phyloP scores from a whole-genome alignment of 2,113 vertebrate species.

The Myrmecophaga tridactyla region DNA sequence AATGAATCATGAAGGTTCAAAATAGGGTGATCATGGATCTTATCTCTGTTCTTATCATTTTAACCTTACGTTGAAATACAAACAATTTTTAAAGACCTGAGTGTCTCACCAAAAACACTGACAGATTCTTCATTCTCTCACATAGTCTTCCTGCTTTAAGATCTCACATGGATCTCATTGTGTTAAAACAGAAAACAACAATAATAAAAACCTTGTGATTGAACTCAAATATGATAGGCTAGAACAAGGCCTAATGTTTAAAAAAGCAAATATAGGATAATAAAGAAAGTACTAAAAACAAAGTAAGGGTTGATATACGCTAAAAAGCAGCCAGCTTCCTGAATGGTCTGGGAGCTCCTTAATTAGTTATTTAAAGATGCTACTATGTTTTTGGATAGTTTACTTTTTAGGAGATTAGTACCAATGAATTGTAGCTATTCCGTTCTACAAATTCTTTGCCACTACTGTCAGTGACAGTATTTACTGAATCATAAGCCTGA shows the following conservation, averaged over 20 bases:
- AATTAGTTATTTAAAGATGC: constrained; percentile 43
- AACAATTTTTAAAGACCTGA: constrained; percentile 41
- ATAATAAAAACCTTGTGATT: constrained; percentile 57
- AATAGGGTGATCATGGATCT: constrained; percentile 39
- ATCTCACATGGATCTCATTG: constrained; percentile 55
- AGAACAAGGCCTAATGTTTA: constrained; percentile 62
- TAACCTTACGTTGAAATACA: constrained; percentile 41
- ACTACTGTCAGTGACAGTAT: background rate
- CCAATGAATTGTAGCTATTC: constrained; percentile 38
- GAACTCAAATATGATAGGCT: constrained; percentile 67
- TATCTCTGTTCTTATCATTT: constrained; percentile 59
- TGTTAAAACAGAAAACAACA: constrained; percentile 58
- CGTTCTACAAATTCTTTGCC: constrained; percentile 25
- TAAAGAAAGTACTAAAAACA: constrained; percentile 66
- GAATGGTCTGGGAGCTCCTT: constrained; percentile 42
- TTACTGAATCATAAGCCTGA: constrained; percentile 47
- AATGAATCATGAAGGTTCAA: constrained; percentile 42
- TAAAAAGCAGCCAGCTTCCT: constrained; percentile 56
- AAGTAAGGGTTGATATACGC: constrained; percentile 49
- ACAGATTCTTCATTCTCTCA: constrained; percentile 57
- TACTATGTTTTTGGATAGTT: constrained; percentile 31
- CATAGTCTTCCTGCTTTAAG: constrained; percentile 54
- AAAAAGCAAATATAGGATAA: constrained; percentile 67
- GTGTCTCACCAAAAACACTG: constrained; percentile 32
- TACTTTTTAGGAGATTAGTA: constrained; percentile 18